Percentiles rank a stretch among this genome's conserved stretches.
phyloP scores from a whole-genome alignment of 1,140 invertebrate species.

The Euwallacea fornicatus region DNA sequence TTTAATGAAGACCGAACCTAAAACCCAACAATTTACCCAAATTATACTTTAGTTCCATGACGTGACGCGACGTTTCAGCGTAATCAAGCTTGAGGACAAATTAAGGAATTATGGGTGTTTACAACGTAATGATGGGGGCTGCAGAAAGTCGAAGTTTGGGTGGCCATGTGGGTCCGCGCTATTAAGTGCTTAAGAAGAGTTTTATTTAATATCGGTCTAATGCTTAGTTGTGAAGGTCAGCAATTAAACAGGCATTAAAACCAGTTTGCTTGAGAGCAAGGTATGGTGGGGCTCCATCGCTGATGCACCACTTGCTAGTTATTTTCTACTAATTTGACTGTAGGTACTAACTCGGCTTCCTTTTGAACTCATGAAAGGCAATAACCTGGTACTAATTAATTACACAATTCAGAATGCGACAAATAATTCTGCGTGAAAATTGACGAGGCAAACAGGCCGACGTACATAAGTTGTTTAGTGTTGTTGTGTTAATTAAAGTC shows the following conservation, averaged over 20 bases:
- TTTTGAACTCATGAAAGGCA: neutral
- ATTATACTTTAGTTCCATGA: too few relatives aligned
- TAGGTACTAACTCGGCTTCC: neutral
- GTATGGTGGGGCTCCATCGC: too few relatives aligned
- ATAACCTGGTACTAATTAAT: neutral
- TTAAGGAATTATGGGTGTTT: slow-evolving; percentile 14
- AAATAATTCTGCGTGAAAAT: neutral
- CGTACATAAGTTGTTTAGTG: neutral
- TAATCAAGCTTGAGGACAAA: slow-evolving; percentile 1
- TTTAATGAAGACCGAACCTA: neutral
- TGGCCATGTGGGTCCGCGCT: slow-evolving; percentile 12
- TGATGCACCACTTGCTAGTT: too few relatives aligned
- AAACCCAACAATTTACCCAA: too few relatives aligned
- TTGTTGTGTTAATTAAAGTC: neutral
- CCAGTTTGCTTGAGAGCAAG: too few relatives aligned
- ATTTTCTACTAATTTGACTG: neutral
- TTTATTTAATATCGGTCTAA: slow-evolving; percentile 11
- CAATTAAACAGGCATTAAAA: too few relatives aligned
- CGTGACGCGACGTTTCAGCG: neutral
- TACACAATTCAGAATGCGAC: neutral
- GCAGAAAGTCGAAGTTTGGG: slow-evolving; percentile 7
- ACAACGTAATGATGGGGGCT: slow-evolving; percentile 13
- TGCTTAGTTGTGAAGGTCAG: neutral
- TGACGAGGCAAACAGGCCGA: neutral
- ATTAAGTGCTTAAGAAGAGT: slow-evolving; percentile 9